A percentile compares a stretch with the other conserved stretches of the same genome.
These are phyloP conservation scores for Cheirogaleus major DNA, from an alignment of 2,797 vertebrate species.

Conservation along the genomic window DNA sequence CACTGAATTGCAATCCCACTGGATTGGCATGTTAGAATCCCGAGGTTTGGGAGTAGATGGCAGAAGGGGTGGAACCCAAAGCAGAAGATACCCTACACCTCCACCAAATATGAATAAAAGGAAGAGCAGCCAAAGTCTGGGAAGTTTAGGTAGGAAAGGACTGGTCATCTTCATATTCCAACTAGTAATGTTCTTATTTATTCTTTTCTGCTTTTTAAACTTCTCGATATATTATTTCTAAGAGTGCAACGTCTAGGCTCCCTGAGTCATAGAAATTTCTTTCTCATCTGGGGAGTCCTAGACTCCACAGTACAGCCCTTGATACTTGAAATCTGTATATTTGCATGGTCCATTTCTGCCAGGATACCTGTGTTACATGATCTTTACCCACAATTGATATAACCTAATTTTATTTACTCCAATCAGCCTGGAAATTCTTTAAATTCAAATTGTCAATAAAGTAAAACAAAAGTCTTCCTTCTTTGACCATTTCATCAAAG, in stretches of 20 bases:
- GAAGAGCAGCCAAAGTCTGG: neutral
- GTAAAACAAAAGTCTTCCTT: neutral
- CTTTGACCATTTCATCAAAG: neutral
- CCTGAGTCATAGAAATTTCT: neutral
- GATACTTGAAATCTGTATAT: neutral
- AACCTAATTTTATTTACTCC: neutral
- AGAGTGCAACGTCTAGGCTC: neutral
- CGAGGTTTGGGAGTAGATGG: neutral
- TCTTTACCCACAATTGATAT: neutral
- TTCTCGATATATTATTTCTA: neutral
- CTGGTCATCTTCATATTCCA: neutral
- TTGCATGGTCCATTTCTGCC: neutral
- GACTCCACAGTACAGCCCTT: neutral
- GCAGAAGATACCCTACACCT: neutral
- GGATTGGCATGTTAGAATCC: neutral
- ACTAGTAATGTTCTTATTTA: neutral
- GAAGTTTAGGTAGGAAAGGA: neutral
- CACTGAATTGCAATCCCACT: too few species aligned
- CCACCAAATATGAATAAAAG: neutral
- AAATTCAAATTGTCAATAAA: neutral
- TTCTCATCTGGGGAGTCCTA: neutral
- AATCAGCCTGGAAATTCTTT: neutral
- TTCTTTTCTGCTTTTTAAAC: neutral
- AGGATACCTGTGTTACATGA: neutral
- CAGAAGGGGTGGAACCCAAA: neutral